Conservation (phyloP, 2,888 invertebrate species). For the Scaptomyza flava region DNA sequence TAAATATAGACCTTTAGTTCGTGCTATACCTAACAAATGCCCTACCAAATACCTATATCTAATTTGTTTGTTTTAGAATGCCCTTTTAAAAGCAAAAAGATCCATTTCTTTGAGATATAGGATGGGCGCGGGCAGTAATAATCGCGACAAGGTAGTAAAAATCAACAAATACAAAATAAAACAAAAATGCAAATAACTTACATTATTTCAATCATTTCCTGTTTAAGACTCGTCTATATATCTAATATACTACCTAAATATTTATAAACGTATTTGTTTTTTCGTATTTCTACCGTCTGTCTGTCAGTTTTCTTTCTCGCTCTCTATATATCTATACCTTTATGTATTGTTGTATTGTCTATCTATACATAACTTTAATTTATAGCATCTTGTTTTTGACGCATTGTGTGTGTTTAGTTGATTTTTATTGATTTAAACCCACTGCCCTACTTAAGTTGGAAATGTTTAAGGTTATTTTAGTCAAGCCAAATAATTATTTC, state of each 20-base stretch:
- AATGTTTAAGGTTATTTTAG: constrained; percentile 28
- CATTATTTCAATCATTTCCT: constrained; percentile 32
- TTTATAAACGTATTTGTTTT: constrained; percentile 38
- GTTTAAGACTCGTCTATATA: constrained; percentile 25
- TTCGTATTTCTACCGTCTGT: constrained; percentile 31
- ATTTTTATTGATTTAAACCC: constrained; percentile 45
- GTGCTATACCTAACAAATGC: constrained; percentile 57
- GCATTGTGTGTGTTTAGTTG: constrained; percentile 35
- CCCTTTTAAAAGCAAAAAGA: constrained; percentile 84
- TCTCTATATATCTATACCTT: constrained; percentile 8
- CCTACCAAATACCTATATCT: constrained; percentile 58
- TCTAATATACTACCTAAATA: constrained; percentile 24
- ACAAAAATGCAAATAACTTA: constrained; percentile 11
- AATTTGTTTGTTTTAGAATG: constrained; percentile 81
- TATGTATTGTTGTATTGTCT: constrained; percentile 23
- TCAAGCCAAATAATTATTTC: neutral
- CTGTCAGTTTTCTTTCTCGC: constrained; percentile 12
- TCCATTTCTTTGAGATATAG: constrained; percentile 85
- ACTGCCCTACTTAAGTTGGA: constrained; percentile 5
- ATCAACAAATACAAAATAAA: constrained; percentile 32
- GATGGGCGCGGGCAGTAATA: constrained; percentile 83
- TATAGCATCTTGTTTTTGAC: constrained; percentile 41
- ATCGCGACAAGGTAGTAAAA: constrained; percentile 84
- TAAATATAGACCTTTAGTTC: constrained; percentile 17
- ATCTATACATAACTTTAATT: constrained; percentile 26